Percentiles rank a stretch among this genome's conserved stretches.
These are phyloP conservation scores for Drosophila oshimai DNA, from an alignment of 1,140 invertebrate genomes.

Conservation along the genomic window DNA sequence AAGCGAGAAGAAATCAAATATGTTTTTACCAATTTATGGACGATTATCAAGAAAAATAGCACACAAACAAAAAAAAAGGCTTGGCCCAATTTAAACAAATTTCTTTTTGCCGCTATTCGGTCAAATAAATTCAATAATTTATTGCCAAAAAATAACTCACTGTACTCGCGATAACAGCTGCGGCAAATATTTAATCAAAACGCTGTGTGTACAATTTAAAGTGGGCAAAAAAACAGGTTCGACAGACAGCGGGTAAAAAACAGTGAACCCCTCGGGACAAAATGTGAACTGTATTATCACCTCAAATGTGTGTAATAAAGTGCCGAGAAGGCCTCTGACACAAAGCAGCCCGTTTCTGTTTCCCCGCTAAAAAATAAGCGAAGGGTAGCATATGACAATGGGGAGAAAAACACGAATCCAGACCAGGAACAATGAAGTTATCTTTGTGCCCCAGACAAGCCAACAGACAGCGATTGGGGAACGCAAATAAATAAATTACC, in stretches of 20 bases:
- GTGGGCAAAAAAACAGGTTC: conserved; percentile 2
- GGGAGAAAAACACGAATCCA: conserved; percentile 2
- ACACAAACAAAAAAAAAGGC: conserved; percentile 6
- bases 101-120: conserved; percentile 9
- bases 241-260: conserved; percentile 13
- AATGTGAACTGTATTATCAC: conserved; percentile 73
- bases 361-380: conserved; percentile 7
- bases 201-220: conserved; percentile 36
- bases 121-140: conserved; percentile 73
- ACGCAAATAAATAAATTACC: conserved; percentile 69
- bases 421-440: conserved; percentile 67
- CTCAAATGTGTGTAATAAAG: conserved; percentile 79
- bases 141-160: conserved; percentile 51
- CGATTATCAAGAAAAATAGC: conserved; percentile 62
- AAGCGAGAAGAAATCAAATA: conserved; percentile 39
- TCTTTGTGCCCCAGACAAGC: conserved; percentile 56
- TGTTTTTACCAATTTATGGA: conserved; percentile 72
- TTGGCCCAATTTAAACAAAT: conserved; percentile 17
- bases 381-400: conserved; percentile 54
- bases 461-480: conserved; percentile 56
- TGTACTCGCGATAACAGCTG: conserved; percentile 64
- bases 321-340: conserved; percentile 54
- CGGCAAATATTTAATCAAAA: conserved; percentile 69
- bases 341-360: conserved; percentile 25
- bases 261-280: conserved; percentile 12